A percentile compares a stretch with the other conserved stretches of the same genome.
phyloP scores from a whole-genome alignment of 2,888 invertebrate genomes.

The Bombylius major region DNA sequence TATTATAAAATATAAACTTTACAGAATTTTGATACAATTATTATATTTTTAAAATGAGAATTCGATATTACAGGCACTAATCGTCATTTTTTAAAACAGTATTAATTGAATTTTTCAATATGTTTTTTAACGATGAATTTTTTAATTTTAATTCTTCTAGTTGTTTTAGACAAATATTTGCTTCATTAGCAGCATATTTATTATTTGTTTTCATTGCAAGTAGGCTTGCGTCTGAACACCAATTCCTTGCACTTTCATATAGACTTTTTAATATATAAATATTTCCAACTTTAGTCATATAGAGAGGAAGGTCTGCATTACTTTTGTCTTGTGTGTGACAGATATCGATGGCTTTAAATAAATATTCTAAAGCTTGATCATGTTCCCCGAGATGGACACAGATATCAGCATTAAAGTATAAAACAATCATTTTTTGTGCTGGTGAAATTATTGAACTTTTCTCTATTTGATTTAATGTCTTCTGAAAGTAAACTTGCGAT shows the following conservation, averaged over 20 bases:
- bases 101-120: too few species aligned
- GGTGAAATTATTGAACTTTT: conserved; percentile 34
- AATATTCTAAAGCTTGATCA: conserved; percentile 32
- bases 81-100: too few species aligned
- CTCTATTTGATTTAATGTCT: conserved; percentile 31
- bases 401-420: conserved; percentile 34
- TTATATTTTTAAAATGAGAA: too few species aligned
- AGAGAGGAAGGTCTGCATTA: conserved; percentile 36
- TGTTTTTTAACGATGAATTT: neutral
- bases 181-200: conserved; percentile 11
- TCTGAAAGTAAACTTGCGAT: conserved; percentile 31
- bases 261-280: conserved; percentile 32
- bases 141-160: conserved; percentile 4
- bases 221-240: conserved; percentile 30
- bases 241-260: conserved; percentile 27
- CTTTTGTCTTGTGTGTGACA: conserved; percentile 31
- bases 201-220: conserved; percentile 19
- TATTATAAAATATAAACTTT: too few species aligned
- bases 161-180: conserved; percentile 11
- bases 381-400: conserved; percentile 21
- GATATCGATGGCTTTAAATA: conserved; percentile 35
- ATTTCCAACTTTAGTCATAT: conserved; percentile 33
- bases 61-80: too few species aligned
- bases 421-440: conserved; percentile 38
- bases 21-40: too few species aligned